These are phyloP conservation scores for Tetheella fluctuosa DNA, from an alignment of 2,888 invertebrate genomes.

Conservation along the genomic window DNA sequence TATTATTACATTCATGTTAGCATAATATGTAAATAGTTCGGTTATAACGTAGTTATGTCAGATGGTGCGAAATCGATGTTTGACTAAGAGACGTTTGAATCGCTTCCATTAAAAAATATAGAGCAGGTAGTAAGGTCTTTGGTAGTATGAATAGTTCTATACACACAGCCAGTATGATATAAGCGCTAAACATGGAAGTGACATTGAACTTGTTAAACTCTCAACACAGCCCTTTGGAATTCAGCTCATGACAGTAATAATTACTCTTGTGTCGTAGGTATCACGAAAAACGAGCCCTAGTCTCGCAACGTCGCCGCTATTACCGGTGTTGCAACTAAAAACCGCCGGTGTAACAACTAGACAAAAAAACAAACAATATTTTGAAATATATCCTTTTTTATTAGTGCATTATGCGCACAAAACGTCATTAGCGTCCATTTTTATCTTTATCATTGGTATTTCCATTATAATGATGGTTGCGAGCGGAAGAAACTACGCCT, in stretches of 20 bases:
- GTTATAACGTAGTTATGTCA: neutral
- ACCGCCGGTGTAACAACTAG: constrained; percentile 22
- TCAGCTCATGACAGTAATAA: constrained; percentile 33
- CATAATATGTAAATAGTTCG: neutral
- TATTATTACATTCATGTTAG: neutral
- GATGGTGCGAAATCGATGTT: neutral
- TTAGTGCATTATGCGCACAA: neutral
- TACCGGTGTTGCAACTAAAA: constrained; percentile 54
- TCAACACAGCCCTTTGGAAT: constrained; percentile 32
- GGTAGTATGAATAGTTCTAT: too few species aligned
- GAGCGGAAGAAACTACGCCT: constrained; percentile 7
- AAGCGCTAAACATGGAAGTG: neutral
- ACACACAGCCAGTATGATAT: neutral
- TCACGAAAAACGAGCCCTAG: constrained; percentile 21
- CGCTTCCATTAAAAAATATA: too few species aligned
- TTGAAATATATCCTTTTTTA: constrained; percentile 21
- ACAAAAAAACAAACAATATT: constrained; percentile 24
- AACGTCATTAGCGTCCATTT: constrained; percentile 11
- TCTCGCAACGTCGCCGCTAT: constrained; percentile 37
- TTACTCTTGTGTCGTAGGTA: constrained; percentile 37
- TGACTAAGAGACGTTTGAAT: too few species aligned
- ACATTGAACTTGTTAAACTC: constrained; percentile 31
- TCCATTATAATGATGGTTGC: constrained; percentile 13
- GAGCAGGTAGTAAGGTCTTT: too few species aligned
- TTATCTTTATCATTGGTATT: constrained; percentile 1